These are phyloP conservation scores for Lucifuga dentata DNA, from an alignment of 2,113 vertebrate species.

Conservation along the genomic window DNA sequence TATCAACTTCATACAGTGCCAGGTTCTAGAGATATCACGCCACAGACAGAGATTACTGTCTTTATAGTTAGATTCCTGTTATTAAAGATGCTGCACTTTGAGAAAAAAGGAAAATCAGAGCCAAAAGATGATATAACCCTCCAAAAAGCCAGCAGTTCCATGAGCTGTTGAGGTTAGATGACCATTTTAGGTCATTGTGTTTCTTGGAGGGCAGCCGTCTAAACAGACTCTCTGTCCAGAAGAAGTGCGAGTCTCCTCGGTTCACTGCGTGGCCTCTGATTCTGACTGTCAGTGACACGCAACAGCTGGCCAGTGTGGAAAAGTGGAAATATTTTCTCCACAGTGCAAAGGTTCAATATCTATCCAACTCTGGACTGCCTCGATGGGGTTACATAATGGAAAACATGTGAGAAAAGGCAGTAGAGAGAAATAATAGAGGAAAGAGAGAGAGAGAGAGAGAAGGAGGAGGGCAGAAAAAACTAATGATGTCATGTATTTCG, in stretches of 20 bases:
- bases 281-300: constrained; percentile 39
- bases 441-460: constrained; percentile 12
- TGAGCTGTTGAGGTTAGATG: no score
- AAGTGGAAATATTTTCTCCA: constrained; percentile 53
- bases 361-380: constrained; percentile 48
- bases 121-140: no score
- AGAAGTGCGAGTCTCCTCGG: constrained; percentile 5
- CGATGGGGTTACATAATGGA: constrained; percentile 47
- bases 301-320: constrained; percentile 57
- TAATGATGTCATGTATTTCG: constrained; percentile 69
- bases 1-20: no score
- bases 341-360: constrained; percentile 53
- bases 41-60: no score
- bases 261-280: constrained; percentile 26
- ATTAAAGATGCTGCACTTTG: no score
- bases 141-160: no score
- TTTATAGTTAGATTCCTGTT: no score
- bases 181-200: constrained; percentile 43
- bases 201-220: not conserved
- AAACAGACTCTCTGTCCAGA: constrained; percentile 9
- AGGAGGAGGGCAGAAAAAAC: constrained; percentile 19
- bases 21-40: no score
- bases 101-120: no score
- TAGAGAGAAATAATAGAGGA: not conserved
- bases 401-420: constrained; percentile 44